A percentile compares a stretch with the other conserved stretches of the same genome.
phyloP scores from a whole-genome alignment of 2,113 vertebrate species.

The Cercocebus atys region DNA sequence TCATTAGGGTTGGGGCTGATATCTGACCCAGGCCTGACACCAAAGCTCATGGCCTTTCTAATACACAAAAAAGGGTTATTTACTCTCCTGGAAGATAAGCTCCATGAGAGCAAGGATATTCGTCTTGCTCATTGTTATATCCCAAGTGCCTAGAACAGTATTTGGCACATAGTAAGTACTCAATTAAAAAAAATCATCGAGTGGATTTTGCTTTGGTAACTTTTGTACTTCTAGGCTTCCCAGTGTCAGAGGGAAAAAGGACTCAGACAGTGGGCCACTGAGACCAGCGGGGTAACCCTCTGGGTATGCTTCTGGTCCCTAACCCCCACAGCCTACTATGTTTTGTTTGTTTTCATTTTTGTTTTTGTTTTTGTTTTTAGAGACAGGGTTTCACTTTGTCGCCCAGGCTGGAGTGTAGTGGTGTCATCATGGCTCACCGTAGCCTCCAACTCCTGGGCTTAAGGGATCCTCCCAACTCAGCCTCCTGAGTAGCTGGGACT shows the following conservation, averaged over 20 bases:
- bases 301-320: not conserved
- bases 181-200: not conserved
- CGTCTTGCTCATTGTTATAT: not conserved
- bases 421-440: too few species aligned
- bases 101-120: not conserved
- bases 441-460: too few species aligned
- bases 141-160: not conserved
- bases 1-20: not conserved
- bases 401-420: too few species aligned
- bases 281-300: not conserved
- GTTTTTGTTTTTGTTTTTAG: too few species aligned
- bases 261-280: not conserved
- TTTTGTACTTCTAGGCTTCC: not conserved
- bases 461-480: too few species aligned
- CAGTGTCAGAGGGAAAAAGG: not conserved
- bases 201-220: conserved; percentile 4
- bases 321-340: not conserved
- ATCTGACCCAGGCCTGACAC: not conserved
- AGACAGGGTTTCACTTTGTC: too few species aligned
- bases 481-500: too few species aligned
- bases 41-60: not conserved
- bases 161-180: not conserved
- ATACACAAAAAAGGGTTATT: not conserved
- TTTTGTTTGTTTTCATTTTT: too few species aligned
- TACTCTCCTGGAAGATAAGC: not conserved